phyloP scores from a whole-genome alignment of 2,797 vertebrate genomes.

The Poecilia picta region DNA sequence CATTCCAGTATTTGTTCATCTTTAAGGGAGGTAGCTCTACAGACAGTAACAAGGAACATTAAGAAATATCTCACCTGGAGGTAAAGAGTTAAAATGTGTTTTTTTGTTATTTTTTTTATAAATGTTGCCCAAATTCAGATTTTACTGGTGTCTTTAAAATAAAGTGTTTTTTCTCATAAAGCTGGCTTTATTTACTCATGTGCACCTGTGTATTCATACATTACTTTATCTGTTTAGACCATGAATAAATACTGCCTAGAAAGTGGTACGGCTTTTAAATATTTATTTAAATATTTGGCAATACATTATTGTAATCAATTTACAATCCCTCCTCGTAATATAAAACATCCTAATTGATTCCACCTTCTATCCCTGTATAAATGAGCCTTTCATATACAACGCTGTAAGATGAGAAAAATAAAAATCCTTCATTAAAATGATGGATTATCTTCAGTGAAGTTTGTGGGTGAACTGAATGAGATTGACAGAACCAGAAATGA shows the following conservation, averaged over 20 bases:
- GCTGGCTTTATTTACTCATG: constrained; percentile 8
- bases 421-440: neutral
- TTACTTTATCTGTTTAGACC: neutral
- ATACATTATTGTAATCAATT: constrained; percentile 24
- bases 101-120: constrained; percentile 13
- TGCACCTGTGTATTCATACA: neutral
- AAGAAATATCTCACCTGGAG: constrained; percentile 37
- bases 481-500: no score
- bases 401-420: neutral
- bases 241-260: neutral
- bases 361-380: neutral
- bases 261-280: constrained; percentile 26
- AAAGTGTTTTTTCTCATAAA: constrained; percentile 49
- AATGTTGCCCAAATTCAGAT: constrained; percentile 34
- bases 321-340: neutral
- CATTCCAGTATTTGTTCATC: constrained; percentile 60
- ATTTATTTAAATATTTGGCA: constrained; percentile 62
- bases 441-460: neutral
- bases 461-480: neutral
- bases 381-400: neutral
- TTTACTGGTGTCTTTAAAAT: constrained; percentile 51
- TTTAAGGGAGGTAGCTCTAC: constrained; percentile 19
- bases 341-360: neutral
- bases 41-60: constrained; percentile 18
- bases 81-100: constrained; percentile 18